Percentiles rank a stretch among this genome's conserved stretches.
Conservation (phyloP, 1,140 invertebrate species). For the Zaprionus tsacasi region DNA sequence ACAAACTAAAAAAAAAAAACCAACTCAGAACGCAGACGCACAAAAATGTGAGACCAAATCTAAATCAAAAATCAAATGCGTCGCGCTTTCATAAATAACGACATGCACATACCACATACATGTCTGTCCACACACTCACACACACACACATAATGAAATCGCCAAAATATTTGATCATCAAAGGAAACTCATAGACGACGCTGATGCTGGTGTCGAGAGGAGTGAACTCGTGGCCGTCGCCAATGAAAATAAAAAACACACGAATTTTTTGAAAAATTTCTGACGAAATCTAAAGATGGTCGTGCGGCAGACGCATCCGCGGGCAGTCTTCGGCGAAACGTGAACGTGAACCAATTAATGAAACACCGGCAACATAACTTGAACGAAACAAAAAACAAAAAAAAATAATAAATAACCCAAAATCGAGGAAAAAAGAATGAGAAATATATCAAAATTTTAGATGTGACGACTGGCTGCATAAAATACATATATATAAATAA, state of each 20-base stretch:
- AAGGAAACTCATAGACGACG: slow-evolving; percentile 73
- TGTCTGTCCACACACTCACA: background rate
- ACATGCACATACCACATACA: slow-evolving; percentile 24
- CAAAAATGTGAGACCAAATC: slow-evolving; percentile 40
- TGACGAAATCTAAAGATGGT: slow-evolving; percentile 66
- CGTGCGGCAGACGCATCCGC: slow-evolving; percentile 6
- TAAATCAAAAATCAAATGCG: slow-evolving; percentile 62
- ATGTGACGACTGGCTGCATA: slow-evolving; percentile 59
- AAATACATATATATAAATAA: slow-evolving; percentile 68
- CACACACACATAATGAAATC: slow-evolving; percentile 27
- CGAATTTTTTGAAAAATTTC: slow-evolving; percentile 46
- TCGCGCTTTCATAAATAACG: slow-evolving; percentile 68
- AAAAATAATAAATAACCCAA: slow-evolving; percentile 17
- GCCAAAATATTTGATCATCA: slow-evolving; percentile 63
- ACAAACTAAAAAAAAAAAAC: slow-evolving; percentile 29
- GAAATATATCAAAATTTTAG: slow-evolving; percentile 27
- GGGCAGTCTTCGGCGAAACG: slow-evolving; percentile 65
- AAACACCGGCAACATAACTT: slow-evolving; percentile 43
- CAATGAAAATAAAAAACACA: slow-evolving; percentile 46
- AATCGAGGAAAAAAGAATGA: slow-evolving; percentile 11
- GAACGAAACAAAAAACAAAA: slow-evolving; percentile 34
- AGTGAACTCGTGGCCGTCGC: slow-evolving; percentile 76
- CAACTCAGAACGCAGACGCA: slow-evolving; percentile 38
- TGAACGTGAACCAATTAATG: slow-evolving; percentile 68
- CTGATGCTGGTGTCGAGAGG: slow-evolving; percentile 50